Evolutionary conservation across 1,140 invertebrate genomes (phyloP).

Genomic region (Thaumetopoea pityocampa): DNA sequence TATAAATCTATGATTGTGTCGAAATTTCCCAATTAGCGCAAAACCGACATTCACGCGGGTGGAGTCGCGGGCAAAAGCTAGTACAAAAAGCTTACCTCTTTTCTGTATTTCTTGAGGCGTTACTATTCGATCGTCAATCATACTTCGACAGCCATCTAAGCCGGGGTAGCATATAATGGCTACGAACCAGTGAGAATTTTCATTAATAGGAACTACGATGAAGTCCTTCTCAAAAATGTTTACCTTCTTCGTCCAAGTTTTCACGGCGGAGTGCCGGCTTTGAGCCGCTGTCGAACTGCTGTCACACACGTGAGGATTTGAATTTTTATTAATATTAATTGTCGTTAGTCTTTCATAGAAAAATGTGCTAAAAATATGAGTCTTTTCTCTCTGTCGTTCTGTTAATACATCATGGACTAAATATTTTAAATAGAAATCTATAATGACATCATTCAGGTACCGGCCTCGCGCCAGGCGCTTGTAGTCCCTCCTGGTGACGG

Average conservation of each 20-base stretch:
- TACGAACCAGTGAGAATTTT: slow-evolving; percentile 98
- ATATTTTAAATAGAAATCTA: slow-evolving; percentile 98
- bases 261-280: slow-evolving; percentile 91
- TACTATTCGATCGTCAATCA: slow-evolving; percentile 78
- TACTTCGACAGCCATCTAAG: slow-evolving; percentile 79
- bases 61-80: too few relatives aligned
- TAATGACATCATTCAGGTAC: slow-evolving; percentile 98
- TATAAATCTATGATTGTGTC: too few relatives aligned
- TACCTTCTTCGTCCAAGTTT: slow-evolving; percentile 97
- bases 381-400: slow-evolving; percentile 84
- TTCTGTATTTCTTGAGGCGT: slow-evolving; percentile 69
- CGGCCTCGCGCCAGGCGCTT: slow-evolving; percentile 93
- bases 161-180: slow-evolving; percentile 97
- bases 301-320: slow-evolving; percentile 71
- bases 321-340: slow-evolving; percentile 75
- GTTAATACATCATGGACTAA: slow-evolving; percentile 85
- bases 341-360: slow-evolving; percentile 97
- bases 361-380: slow-evolving; percentile 97
- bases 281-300: slow-evolving; percentile 84
- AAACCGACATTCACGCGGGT: too few relatives aligned
- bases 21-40: too few relatives aligned
- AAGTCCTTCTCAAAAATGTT: slow-evolving; percentile 98
- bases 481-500: slow-evolving; percentile 95
- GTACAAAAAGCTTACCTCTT: slow-evolving; percentile 69
- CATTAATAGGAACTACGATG: slow-evolving; percentile 97